Conservation (phyloP, 2,797 vertebrate species). For the Falco concolor region DNA sequence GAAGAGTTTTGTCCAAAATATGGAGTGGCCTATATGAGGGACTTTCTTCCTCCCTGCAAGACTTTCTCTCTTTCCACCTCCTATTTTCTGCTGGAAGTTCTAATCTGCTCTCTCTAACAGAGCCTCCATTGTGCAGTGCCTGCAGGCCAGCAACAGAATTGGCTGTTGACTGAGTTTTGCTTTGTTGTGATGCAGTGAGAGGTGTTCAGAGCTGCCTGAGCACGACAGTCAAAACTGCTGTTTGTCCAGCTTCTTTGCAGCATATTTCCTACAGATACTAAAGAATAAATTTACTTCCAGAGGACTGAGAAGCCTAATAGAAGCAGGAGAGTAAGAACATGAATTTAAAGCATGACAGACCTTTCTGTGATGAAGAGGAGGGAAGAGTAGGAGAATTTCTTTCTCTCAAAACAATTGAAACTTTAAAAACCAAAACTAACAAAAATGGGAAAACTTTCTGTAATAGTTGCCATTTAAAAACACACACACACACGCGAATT, state of each 20-base stretch:
- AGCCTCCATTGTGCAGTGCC: neutral
- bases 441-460: neutral
- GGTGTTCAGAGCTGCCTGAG: neutral
- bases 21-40: neutral
- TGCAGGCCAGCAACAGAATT: neutral
- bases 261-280: neutral
- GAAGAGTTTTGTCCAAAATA: neutral
- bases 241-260: neutral
- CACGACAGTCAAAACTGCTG: neutral
- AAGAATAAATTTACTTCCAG: neutral
- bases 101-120: neutral
- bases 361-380: neutral
- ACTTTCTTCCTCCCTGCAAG: neutral
- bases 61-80: neutral
- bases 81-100: neutral
- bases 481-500: rapidly evolving
- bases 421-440: neutral
- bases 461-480: neutral
- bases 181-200: neutral
- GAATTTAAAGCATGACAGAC: neutral
- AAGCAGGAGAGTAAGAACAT: neutral
- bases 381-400: neutral
- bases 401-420: neutral
- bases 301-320: neutral
- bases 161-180: neutral